Evolutionary conservation across 2,797 vertebrate species (phyloP), one percentile per base, ranked within the genome.

Genomic region (Pelobates cultripes): DNA sequence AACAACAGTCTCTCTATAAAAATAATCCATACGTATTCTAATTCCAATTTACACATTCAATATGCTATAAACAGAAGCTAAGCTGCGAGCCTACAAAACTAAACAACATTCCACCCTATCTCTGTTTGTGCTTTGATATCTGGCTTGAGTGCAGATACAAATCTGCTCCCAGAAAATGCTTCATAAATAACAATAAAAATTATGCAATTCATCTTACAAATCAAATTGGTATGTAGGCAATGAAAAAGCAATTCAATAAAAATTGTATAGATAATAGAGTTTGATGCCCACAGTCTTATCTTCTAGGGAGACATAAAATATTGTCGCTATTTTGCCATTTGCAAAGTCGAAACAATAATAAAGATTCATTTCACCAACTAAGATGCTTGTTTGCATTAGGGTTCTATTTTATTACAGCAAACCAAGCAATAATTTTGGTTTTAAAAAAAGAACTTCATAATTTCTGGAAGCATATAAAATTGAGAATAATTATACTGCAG

Each of bases 391-490:
- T 82, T 68, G 80, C 80, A 69, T 87, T 87, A 86, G 83, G 80
- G 64, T 78, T 70, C 10, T 85, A 77, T 86, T 80, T 85, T 67
- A 88, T 85, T 79, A 85, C 86, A 78, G 79, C 83, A 90, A 81
- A 85, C 60, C 71, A 85, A 86, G 76, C 84, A 89, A 83, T 88
- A 85, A 84, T 68, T 89, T 67, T 77, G 63, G 79, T 85, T 57
- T 88, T 85, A 79, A 86, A 79, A 89, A 88, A 82, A 85, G 85
- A 44, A 28, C 40, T 71, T 71, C n/a, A 86, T 85, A 63, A 81
- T 83, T 88, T 84, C 67, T 75, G 67, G 75, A 86, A 80, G 79
- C 73, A 86, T 86, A 84, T 85, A 87, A 87, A 51, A 71, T 83
- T 61, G 75, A 85, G 41, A 88, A 86, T 89, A 85, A 87, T 85